These are phyloP conservation scores for Mus spicilegus DNA, from an alignment of 2,113 vertebrate genomes.

Conservation along the genomic window DNA sequence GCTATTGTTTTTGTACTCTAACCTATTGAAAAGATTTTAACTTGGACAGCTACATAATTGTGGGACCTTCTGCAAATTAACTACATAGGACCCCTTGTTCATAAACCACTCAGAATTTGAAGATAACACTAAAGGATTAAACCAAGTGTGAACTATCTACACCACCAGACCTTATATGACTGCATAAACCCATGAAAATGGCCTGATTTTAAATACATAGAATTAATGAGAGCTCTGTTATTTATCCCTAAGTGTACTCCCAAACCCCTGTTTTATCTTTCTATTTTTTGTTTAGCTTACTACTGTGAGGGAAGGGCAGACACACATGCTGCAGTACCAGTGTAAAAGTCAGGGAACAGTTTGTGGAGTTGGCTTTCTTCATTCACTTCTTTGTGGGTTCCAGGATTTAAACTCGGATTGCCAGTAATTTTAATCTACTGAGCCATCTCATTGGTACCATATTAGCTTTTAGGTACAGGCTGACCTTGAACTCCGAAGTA, in stretches of 20 bases:
- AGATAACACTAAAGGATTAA: neutral
- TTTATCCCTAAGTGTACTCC: neutral
- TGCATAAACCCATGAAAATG: neutral
- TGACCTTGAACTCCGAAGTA: neutral
- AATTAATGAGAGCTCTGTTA: neutral
- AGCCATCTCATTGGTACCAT: neutral
- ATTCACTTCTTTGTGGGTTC: neutral
- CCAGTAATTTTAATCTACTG: neutral
- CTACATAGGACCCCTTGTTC: neutral
- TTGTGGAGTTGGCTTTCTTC: neutral
- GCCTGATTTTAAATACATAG: conserved; percentile 38
- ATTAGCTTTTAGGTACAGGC: neutral
- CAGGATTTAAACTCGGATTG: neutral
- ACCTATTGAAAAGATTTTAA: neutral
- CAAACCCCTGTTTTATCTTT: conserved; percentile 42
- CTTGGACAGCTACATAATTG: conserved; percentile 2
- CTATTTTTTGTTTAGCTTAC: neutral
- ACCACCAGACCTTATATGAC: neutral
- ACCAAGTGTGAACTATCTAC: neutral
- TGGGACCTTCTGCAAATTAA: neutral
- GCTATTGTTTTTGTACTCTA: neutral
- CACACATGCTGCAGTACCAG: neutral
- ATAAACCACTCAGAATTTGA: conserved; percentile 55
- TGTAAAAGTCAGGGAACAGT: neutral
- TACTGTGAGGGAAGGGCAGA: neutral